phyloP scores from a whole-genome alignment of 2,113 vertebrate genomes.

The Ahaetulla prasina region DNA sequence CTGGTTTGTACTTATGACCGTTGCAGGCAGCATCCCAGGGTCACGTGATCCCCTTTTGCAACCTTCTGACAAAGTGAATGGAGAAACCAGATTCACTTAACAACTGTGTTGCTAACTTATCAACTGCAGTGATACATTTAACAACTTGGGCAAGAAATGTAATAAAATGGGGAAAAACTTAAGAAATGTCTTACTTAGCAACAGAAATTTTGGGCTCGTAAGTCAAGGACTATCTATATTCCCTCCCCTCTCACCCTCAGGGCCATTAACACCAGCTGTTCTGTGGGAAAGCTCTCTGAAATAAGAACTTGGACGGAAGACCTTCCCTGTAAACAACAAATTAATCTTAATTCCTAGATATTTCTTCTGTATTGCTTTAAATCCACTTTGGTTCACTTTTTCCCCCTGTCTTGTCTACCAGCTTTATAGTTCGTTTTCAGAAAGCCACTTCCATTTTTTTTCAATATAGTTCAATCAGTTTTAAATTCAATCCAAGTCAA shows the following conservation, averaged over 20 bases:
- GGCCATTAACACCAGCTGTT: neutral
- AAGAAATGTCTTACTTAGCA: no score
- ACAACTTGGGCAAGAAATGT: no score
- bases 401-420: neutral
- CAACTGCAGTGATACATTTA: no score
- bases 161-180: no score
- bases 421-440: neutral
- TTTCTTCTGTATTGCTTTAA: neutral
- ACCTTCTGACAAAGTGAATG: no score
- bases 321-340: neutral
- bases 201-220: no score
- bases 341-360: neutral
- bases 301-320: neutral
- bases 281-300: neutral
- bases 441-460: neutral
- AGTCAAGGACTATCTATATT: no score
- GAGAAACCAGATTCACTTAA: no score
- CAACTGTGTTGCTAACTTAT: no score
- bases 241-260: neutral
- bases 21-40: no score
- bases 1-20: no score
- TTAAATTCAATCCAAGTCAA: neutral
- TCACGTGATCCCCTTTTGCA: no score
- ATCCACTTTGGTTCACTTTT: neutral
- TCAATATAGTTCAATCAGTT: neutral